These are phyloP conservation scores for Dryobotodes eremita DNA, from an alignment of 2,888 invertebrate species.

Conservation along the genomic window DNA sequence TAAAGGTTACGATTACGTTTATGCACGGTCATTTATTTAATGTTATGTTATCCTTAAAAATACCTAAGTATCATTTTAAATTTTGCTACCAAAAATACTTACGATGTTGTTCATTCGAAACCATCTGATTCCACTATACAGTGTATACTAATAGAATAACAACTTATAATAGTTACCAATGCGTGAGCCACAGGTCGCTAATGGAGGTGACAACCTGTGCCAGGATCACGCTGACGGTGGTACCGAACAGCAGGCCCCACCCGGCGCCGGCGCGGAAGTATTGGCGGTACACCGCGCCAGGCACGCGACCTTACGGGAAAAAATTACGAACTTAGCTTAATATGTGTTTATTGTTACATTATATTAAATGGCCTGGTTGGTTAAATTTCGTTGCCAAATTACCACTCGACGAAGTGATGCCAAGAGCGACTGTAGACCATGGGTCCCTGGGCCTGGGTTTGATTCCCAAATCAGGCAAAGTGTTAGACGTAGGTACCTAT, in stretches of 20 bases:
- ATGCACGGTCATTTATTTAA: background rate
- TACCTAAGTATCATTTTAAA: background rate
- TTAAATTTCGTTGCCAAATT: background rate
- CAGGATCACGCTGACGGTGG: constrained; percentile 90
- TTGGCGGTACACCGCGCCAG: constrained; percentile 91
- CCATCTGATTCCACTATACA: background rate
- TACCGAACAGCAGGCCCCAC: constrained; percentile 87
- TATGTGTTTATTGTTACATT: background rate
- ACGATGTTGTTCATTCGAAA: background rate
- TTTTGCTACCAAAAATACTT: background rate
- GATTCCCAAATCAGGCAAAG: too few relatives aligned
- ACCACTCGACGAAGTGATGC: background rate
- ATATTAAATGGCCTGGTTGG: background rate
- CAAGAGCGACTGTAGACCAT: too few relatives aligned
- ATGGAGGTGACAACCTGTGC: constrained; percentile 93
- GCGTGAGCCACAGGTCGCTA: constrained; percentile 94
- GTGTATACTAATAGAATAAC: background rate
- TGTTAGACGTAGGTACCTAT: background rate
- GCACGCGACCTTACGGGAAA: constrained; percentile 84
- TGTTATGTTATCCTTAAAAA: background rate
- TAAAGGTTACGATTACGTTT: constrained; percentile 1
- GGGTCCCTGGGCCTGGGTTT: background rate
- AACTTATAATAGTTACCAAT: constrained; percentile 91
- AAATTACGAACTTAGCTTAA: constrained; percentile 1
- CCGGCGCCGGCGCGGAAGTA: constrained; percentile 94